Percentiles rank a stretch among this genome's conserved stretches.
phyloP scores from a whole-genome alignment of 1,140 invertebrate genomes.

The Papilio polytes region DNA sequence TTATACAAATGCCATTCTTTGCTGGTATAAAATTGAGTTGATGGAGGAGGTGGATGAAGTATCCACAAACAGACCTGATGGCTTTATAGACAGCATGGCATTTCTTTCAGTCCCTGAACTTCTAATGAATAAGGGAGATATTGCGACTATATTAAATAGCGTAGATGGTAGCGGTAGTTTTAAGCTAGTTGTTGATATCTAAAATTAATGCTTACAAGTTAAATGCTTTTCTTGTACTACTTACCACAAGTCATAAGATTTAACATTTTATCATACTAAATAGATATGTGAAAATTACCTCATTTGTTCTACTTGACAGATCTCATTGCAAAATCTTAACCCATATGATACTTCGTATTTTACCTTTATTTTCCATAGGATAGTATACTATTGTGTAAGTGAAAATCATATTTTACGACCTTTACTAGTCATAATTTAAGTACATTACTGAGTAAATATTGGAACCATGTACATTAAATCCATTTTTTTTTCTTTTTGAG shows the following conservation, averaged over 20 bases:
- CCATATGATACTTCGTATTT: too few relatives aligned
- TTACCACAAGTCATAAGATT: neutral
- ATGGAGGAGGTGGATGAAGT: conserved; percentile 60
- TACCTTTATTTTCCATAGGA: too few relatives aligned
- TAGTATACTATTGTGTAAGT: too few relatives aligned
- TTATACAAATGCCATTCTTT: conserved; percentile 61
- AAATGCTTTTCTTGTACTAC: neutral
- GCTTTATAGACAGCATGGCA: conserved; percentile 64
- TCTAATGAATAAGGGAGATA: conserved; percentile 46
- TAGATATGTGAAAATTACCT: neutral
- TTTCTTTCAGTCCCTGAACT: conserved; percentile 59
- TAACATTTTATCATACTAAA: neutral
- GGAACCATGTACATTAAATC: too few relatives aligned
- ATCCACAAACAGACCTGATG: conserved; percentile 58
- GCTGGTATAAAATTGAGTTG: conserved; percentile 72
- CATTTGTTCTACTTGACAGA: neutral
- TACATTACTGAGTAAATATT: too few relatives aligned
- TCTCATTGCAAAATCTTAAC: too few relatives aligned
- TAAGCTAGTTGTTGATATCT: conserved; percentile 59
- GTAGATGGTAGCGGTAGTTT: conserved; percentile 64
- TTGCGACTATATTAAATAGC: conserved; percentile 59
- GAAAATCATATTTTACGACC: neutral
- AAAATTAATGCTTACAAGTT: conserved; percentile 32
- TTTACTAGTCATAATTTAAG: neutral
- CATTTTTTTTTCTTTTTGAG: too few relatives aligned